These are phyloP conservation scores for Drosophila buzzatii DNA, from an alignment of 2,888 invertebrate genomes.

Conservation along the genomic window DNA sequence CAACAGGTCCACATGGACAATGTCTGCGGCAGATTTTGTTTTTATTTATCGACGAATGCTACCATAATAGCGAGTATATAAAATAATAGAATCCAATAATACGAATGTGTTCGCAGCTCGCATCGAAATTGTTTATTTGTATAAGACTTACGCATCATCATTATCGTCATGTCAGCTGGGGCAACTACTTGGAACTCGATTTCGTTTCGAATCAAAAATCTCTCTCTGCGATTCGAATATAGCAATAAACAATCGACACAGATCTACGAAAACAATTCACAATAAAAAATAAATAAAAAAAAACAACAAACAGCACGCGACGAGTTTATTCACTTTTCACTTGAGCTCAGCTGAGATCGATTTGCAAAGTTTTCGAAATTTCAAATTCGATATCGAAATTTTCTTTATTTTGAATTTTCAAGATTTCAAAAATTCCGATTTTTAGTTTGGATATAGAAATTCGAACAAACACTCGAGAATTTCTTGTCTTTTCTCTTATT, in stretches of 20 bases:
- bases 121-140: slow-evolving; percentile 38
- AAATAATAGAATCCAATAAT: slow-evolving; percentile 36
- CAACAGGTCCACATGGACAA: slow-evolving; percentile 29
- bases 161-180: slow-evolving; percentile 40
- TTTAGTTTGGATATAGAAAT: neutral
- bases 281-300: slow-evolving; percentile 4
- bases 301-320: slow-evolving; percentile 10
- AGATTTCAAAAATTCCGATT: too few relatives aligned
- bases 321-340: slow-evolving; percentile 5
- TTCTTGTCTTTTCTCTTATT: neutral
- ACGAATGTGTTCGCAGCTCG: slow-evolving; percentile 5
- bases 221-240: slow-evolving; percentile 2
- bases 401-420: neutral
- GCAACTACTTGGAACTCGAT: slow-evolving; percentile 18
- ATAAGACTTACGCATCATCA: slow-evolving; percentile 49
- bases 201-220: slow-evolving; percentile 10
- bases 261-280: slow-evolving; percentile 26
- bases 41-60: slow-evolving; percentile 30
- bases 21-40: slow-evolving; percentile 51
- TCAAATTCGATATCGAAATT: neutral
- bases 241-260: slow-evolving; percentile 31
- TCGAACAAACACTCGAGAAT: neutral
- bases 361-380: neutral
- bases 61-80: slow-evolving; percentile 33
- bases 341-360: slow-evolving; percentile 14